Percentiles rank a stretch among this genome's conserved stretches.
Conservation (phyloP, 37 sponge, comb jelly and placozoan species). For the Dysidea cf. avara region DNA sequence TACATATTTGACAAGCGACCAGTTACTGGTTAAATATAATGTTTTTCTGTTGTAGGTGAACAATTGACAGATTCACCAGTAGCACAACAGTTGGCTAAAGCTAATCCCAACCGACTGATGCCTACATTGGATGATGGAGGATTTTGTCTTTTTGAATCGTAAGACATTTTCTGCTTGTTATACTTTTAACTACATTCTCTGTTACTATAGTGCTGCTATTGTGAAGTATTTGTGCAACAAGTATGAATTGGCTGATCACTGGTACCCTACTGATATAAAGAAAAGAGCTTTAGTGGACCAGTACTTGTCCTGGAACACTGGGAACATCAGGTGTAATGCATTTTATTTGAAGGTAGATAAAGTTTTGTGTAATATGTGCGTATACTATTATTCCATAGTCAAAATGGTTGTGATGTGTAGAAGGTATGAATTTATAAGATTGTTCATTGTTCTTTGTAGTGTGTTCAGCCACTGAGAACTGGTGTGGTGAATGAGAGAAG, state of each 20-base stretch:
- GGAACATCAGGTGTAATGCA: background rate
- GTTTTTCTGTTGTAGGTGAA: too few relatives aligned
- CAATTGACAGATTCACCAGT: background rate
- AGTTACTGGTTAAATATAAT: too few relatives aligned
- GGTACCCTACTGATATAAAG: conserved; percentile 31
- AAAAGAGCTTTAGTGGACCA: conserved; percentile 35
- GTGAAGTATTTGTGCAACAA: conserved; percentile 8
- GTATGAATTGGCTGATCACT: conserved; percentile 25
- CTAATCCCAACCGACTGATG: conserved; percentile 7
- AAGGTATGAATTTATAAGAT: too few relatives aligned
- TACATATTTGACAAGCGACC: too few relatives aligned
- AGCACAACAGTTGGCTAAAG: background rate
- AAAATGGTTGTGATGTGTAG: too few relatives aligned
- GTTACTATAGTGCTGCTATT: conserved; percentile 5
- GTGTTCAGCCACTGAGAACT: background rate
- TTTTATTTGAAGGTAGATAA: background rate
- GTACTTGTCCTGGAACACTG: conserved; percentile 34
- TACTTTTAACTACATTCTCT: background rate
- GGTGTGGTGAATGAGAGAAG: too few relatives aligned
- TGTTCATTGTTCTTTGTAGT: too few relatives aligned
- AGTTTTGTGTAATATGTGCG: too few relatives aligned
- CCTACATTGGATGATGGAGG: conserved; percentile 30
- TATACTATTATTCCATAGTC: too few relatives aligned
- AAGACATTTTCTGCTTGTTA: background rate
- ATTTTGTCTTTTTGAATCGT: conserved; percentile 29